Evolutionary conservation across 2,888 invertebrate genomes (phyloP).

Genomic region (Tupiocoris notatus): DNA sequence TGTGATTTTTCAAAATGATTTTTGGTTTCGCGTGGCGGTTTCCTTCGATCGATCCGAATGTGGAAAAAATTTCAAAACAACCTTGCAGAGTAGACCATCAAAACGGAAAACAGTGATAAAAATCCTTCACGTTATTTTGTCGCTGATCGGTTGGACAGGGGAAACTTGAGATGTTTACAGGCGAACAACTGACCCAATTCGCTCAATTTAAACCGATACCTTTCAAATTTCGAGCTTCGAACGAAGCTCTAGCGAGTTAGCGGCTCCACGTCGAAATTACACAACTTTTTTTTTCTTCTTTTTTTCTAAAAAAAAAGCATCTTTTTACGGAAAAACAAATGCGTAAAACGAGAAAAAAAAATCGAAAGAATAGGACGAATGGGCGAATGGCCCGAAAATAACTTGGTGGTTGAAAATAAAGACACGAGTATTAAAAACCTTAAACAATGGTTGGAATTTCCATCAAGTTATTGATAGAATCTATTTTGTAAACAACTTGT

Average conservation of each 20-base stretch:
- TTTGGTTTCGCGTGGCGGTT: neutral
- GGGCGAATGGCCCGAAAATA: slow-evolving; percentile 23
- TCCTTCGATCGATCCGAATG: neutral
- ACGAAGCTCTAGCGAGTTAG: neutral
- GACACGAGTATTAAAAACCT: slow-evolving; percentile 42
- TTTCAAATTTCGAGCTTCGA: slow-evolving; percentile 8
- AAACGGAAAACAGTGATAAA: slow-evolving; percentile 14
- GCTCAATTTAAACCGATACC: neutral
- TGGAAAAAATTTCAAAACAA: too few species aligned
- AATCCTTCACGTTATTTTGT: too few species aligned
- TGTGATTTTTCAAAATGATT: slow-evolving; percentile 16
- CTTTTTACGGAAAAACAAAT: slow-evolving; percentile 31
- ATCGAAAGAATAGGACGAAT: slow-evolving; percentile 5
- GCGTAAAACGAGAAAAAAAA: slow-evolving; percentile 19
- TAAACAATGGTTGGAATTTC: slow-evolving; percentile 36
- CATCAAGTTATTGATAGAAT: slow-evolving; percentile 43
- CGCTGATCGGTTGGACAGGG: slow-evolving; percentile 15
- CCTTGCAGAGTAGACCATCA: too few species aligned
- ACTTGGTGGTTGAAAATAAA: slow-evolving; percentile 41
- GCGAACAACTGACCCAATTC: neutral
- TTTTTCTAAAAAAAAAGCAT: slow-evolving; percentile 34
- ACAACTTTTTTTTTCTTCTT: too few species aligned
- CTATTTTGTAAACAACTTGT: slow-evolving; percentile 43
- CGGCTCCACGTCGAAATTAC: slow-evolving; percentile 8
- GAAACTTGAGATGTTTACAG: slow-evolving; percentile 30